A percentile compares a stretch with the other conserved stretches of the same genome.
Evolutionary conservation across 2,797 vertebrate species (phyloP).

Genomic region (Borostomias antarcticus): DNA sequence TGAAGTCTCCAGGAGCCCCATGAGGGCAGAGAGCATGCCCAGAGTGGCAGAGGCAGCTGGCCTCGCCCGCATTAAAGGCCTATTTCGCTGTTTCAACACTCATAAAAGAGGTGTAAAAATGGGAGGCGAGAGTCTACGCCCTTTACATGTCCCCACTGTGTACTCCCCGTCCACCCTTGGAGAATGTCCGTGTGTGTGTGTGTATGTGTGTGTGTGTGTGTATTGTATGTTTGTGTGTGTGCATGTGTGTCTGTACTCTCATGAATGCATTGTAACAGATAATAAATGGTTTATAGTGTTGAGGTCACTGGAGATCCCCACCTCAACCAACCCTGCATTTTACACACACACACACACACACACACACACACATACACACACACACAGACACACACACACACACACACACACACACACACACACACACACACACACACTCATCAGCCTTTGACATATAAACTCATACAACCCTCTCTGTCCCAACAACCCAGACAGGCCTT

Average conservation of each 20-base stretch:
- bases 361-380: slow-evolving; percentile 1
- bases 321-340: slow-evolving; percentile 27
- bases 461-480: background rate
- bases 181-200: slow-evolving; percentile 19
- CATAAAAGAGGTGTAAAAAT: slow-evolving; percentile 70
- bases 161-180: slow-evolving; percentile 38
- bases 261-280: slow-evolving; percentile 55
- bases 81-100: slow-evolving; percentile 73
- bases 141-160: slow-evolving; percentile 65
- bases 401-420: slow-evolving; percentile 9
- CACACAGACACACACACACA: slow-evolving; percentile 2
- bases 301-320: slow-evolving; percentile 56
- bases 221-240: slow-evolving; percentile 14
- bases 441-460: background rate
- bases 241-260: slow-evolving; percentile 22
- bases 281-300: slow-evolving; percentile 68
- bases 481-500: slow-evolving; percentile 38
- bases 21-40: slow-evolving; percentile 52
- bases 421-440: slow-evolving; percentile 3
- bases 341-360: background rate
- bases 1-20: slow-evolving; percentile 62
- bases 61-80: slow-evolving; percentile 64
- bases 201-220: slow-evolving; percentile 26
- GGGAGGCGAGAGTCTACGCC: slow-evolving; percentile 49
- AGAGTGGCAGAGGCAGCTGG: slow-evolving; percentile 63